These are phyloP conservation scores for Diloba caeruleocephala DNA, from an alignment of 2,888 invertebrate genomes.

Conservation along the genomic window DNA sequence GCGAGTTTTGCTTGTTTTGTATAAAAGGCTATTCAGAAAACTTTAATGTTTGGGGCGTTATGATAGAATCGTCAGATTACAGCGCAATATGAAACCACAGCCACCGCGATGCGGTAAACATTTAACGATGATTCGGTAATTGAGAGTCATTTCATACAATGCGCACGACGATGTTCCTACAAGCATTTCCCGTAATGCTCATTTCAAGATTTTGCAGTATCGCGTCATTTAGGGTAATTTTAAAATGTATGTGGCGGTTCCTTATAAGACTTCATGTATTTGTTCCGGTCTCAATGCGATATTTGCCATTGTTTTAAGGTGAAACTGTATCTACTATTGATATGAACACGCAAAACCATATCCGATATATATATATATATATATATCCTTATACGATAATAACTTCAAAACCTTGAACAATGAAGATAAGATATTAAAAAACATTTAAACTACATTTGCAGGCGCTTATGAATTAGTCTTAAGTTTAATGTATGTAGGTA, in stretches of 20 bases:
- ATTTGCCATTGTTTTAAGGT: slow-evolving; percentile 7
- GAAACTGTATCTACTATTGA: slow-evolving; percentile 7
- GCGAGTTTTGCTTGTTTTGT: no score
- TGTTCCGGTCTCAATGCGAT: slow-evolving; percentile 22
- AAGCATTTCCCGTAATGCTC: not conserved
- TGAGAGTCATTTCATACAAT: slow-evolving; percentile 26
- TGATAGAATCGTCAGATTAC: slow-evolving; percentile 15
- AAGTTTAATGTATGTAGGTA: no score
- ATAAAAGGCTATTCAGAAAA: slow-evolving; percentile 3
- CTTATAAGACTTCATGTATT: slow-evolving; percentile 13
- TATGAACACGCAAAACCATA: not conserved
- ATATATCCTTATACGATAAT: not conserved
- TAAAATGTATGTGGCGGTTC: not conserved
- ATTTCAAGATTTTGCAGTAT: no score
- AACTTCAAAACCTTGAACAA: no score
- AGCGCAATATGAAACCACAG: slow-evolving; percentile 27
- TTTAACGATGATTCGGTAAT: slow-evolving; percentile 32
- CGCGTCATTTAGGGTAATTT: not conserved
- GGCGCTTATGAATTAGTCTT: no score
- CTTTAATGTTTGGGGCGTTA: slow-evolving; percentile 13
- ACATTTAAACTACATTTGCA: no score
- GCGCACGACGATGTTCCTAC: slow-evolving; percentile 1
- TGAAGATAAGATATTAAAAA: no score
- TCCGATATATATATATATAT: no score
- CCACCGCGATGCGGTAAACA: slow-evolving; percentile 23